phyloP scores from a whole-genome alignment of 2,888 invertebrate species.

The Leucania comma region DNA sequence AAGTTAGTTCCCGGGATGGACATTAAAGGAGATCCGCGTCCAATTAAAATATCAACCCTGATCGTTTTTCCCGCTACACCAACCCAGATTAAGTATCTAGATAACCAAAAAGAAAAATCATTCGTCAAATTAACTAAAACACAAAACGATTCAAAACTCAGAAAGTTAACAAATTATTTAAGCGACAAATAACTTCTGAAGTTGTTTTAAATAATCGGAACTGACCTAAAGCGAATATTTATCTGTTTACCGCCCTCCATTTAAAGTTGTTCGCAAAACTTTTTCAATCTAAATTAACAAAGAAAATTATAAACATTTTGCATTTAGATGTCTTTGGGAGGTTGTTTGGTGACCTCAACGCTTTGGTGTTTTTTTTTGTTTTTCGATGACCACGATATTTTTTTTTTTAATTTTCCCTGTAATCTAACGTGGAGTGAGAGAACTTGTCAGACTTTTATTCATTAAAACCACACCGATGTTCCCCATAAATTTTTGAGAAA shows the following conservation, averaged over 20 bases:
- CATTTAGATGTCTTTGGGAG: conserved; percentile 38
- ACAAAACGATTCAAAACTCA: conserved; percentile 11
- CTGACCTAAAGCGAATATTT: conserved; percentile 50
- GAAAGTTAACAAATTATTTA: conserved; percentile 41
- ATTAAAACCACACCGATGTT: too few species aligned
- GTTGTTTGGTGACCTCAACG: conserved; percentile 10
- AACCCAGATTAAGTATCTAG: too few species aligned
- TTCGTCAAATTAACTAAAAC: not conserved
- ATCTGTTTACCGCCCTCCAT: conserved; percentile 29
- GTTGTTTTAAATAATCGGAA: conserved; percentile 42
- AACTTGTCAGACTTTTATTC: too few species aligned
- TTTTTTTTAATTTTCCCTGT: too few species aligned
- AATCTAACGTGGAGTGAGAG: too few species aligned
- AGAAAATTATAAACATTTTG: conserved; percentile 54
- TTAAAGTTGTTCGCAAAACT: conserved; percentile 37
- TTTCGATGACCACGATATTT: too few species aligned
- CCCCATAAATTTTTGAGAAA: too few species aligned
- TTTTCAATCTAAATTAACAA: conserved; percentile 61
- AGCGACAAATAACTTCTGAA: conserved; percentile 45
- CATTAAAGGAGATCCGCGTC: too few species aligned
- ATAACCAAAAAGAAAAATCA: not conserved
- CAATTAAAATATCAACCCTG: too few species aligned
- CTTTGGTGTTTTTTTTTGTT: not conserved
- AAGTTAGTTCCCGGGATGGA: too few species aligned
- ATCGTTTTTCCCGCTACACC: too few species aligned